These are phyloP conservation scores for Synergus laeviventris DNA, from an alignment of 2,888 invertebrate genomes.

Conservation along the genomic window DNA sequence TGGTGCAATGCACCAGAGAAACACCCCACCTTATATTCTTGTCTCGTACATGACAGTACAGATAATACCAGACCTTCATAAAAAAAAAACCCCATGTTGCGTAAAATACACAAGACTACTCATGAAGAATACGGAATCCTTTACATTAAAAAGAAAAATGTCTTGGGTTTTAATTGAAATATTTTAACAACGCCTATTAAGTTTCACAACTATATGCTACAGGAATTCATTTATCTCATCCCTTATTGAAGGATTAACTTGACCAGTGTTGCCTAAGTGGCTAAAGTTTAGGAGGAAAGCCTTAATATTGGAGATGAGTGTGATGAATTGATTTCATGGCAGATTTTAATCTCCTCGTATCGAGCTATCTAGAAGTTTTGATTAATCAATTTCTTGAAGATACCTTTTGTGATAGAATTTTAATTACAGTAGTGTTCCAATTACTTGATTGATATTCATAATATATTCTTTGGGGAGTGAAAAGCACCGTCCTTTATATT, in stretches of 20 bases:
- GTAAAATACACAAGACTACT: neutral
- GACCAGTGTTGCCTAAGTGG: neutral
- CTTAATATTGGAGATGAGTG: constrained; percentile 9
- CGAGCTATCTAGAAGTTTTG: constrained; percentile 6
- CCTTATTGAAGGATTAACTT: neutral
- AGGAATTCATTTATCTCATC: neutral
- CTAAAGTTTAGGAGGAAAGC: neutral
- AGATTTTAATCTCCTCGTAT: constrained; percentile 27
- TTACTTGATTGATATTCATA: constrained; percentile 15
- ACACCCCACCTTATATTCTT: neutral
- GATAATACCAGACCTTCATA: neutral
- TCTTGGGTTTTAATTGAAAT: neutral
- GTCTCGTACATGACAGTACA: neutral
- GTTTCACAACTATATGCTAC: neutral
- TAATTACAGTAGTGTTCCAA: neutral
- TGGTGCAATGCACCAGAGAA: constrained; percentile 6
- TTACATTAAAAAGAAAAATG: neutral
- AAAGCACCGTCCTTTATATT: too few species aligned
- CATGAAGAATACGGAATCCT: neutral
- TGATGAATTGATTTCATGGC: constrained; percentile 15
- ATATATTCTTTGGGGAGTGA: neutral
- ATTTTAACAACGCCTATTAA: neutral
- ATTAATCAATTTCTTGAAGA: constrained; percentile 24
- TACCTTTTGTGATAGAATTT: neutral
- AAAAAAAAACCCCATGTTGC: neutral